phyloP scores from a whole-genome alignment of 2,797 vertebrate species.

The Mastacembelus armatus region DNA sequence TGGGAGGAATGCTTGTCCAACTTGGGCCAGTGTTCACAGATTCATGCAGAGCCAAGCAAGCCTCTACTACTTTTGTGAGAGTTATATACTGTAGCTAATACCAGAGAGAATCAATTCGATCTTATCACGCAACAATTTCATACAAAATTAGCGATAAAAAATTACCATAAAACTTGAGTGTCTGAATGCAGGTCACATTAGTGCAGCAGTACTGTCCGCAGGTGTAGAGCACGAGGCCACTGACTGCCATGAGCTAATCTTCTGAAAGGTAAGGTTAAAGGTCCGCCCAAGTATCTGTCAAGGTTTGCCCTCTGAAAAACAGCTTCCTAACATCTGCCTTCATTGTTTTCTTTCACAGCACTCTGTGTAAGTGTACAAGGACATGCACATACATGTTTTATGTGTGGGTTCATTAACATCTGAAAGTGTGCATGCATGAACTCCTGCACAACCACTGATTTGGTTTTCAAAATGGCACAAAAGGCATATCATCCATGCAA shows the following conservation, averaged over 20 bases:
- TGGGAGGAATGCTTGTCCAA: constrained; percentile 55
- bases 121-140: neutral
- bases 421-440: constrained; percentile 8
- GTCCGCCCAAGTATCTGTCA: constrained; percentile 11
- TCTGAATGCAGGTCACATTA: constrained; percentile 30
- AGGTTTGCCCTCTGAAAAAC: neutral
- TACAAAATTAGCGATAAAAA: neutral
- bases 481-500: constrained; percentile 41
- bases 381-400: constrained; percentile 36
- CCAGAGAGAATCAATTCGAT: constrained; percentile 2
- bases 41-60: constrained; percentile 13
- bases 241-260: constrained; percentile 21
- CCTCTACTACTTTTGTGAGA: constrained; percentile 12
- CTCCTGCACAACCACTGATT: constrained; percentile 19
- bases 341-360: constrained; percentile 15
- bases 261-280: constrained; percentile 27
- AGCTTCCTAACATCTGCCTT: constrained; percentile 48
- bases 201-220: constrained; percentile 29
- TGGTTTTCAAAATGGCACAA: constrained; percentile 38
- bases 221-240: constrained; percentile 26
- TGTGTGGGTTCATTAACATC: constrained; percentile 10
- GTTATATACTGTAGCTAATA: constrained; percentile 22
- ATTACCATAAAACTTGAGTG: neutral
- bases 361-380: constrained; percentile 1
- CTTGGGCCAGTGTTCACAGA: constrained; percentile 34